Conservation (phyloP, 1,140 invertebrate species). For the Saccostrea echinata region DNA sequence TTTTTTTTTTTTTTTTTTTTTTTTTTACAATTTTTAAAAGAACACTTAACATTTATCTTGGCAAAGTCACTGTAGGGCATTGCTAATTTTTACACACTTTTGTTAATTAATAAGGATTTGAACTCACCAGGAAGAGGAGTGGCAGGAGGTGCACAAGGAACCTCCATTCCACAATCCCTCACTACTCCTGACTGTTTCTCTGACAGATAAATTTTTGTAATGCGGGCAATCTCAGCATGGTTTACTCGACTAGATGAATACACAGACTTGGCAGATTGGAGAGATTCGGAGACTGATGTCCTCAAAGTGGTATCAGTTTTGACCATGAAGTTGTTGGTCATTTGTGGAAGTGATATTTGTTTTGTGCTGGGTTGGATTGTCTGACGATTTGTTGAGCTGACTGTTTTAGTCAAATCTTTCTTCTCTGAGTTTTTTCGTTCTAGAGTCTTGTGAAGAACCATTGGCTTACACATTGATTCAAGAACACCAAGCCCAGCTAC, state of each 20-base stretch:
- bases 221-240: slow-evolving; percentile 37
- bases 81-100: too few relatives aligned
- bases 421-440: slow-evolving; percentile 20
- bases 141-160: slow-evolving; percentile 76
- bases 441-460: slow-evolving; percentile 10
- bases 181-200: slow-evolving; percentile 73
- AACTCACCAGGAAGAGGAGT: slow-evolving; percentile 73
- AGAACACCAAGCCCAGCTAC: slow-evolving; percentile 24
- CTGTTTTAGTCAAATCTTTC: not conserved
- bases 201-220: slow-evolving; percentile 72
- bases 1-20: too few relatives aligned
- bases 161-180: slow-evolving; percentile 67
- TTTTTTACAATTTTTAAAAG: too few relatives aligned
- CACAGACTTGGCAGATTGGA: slow-evolving; percentile 7
- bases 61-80: too few relatives aligned
- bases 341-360: slow-evolving; percentile 40
- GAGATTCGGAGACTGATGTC: slow-evolving; percentile 13
- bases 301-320: slow-evolving; percentile 29
- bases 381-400: not conserved
- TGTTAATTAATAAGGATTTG: not conserved
- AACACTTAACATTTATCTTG: too few relatives aligned
- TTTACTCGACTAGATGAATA: not conserved
- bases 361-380: slow-evolving; percentile 10
- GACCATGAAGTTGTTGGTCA: slow-evolving; percentile 49
- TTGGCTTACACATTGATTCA: slow-evolving; percentile 35